Percentiles rank a stretch among this genome's conserved stretches.
phyloP scores from a whole-genome alignment of 2,797 vertebrate genomes.

The Steatocranus sp. region DNA sequence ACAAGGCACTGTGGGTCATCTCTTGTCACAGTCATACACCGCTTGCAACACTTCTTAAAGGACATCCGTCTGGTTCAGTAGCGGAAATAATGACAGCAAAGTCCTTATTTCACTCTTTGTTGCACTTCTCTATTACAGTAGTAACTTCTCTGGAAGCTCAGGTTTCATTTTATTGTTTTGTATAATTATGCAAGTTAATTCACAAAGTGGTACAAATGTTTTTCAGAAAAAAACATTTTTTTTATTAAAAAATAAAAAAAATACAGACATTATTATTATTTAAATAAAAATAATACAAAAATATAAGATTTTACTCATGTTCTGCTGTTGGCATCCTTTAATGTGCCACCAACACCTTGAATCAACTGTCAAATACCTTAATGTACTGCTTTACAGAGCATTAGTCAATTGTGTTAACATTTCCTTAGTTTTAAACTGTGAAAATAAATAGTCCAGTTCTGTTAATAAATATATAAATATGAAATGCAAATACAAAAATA shows the following conservation, averaged over 20 bases:
- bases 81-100: background rate
- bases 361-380: background rate
- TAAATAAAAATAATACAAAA: slow-evolving; percentile 6
- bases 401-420: background rate
- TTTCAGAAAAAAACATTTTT: accelerated
- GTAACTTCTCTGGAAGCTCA: background rate
- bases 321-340: background rate
- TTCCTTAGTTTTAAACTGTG: background rate
- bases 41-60: slow-evolving; percentile 27
- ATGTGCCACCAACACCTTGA: background rate
- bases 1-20: background rate
- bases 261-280: background rate
- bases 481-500: slow-evolving; percentile 19
- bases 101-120: slow-evolving; percentile 38
- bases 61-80: background rate
- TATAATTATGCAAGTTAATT: background rate
- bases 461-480: slow-evolving; percentile 54
- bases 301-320: background rate
- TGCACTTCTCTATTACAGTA: slow-evolving; percentile 13
- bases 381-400: background rate
- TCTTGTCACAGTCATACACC: background rate
- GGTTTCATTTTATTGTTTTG: background rate
- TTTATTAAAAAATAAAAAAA: slow-evolving; percentile 24
- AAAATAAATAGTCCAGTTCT: background rate
- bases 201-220: background rate